Evolutionary conservation across 2,113 vertebrate species (phyloP), one percentile per base, ranked within the genome.

Genomic region (Lampris incognitus): DNA sequence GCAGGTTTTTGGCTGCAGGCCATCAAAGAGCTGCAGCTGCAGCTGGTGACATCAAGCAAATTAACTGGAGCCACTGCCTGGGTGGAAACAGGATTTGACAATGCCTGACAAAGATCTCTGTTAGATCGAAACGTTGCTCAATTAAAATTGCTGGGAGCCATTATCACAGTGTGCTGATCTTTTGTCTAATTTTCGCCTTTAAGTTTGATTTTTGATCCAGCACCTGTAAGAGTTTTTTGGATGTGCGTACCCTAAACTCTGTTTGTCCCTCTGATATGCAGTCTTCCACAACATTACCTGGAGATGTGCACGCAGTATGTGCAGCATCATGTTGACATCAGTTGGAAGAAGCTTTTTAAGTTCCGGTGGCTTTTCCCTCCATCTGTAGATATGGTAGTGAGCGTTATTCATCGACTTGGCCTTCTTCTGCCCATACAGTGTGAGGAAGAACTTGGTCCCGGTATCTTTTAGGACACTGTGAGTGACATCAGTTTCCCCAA

Each of bases 401-500:
- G 60, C 51, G 2, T 54, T 9, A 54, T 54, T 62, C 60, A 62
- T 62, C 8, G 3, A 62, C 60, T 62, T 62, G 39, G 60, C 36
- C 60, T 62, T 62, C 6, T 62, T 62, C 60, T 62, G 60, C 6
- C 60, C n/a, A 62, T 62, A 62, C 6, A 62, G 60, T 39, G 60
- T 39, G 41, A 6, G 38, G n/a, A 39, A 3, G 60, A 62, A 3
- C 60, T 62, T 13, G 9, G 60, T 62, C 1, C 60, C 60, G 9
- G 41, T 42, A 39, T 62, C 60, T 62, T 62, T 62, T 3, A 62
- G 60, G 60, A 3, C 60, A 39, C 60, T 62, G 60, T 62, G 60
- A 42, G 62, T 48, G 46, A 44, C 62, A 65, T 65, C 62, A 65
- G 62, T 9, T 65, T 65, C 62, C 62, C 62, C 62, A 65, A 65